phyloP scores from a whole-genome alignment of 1,140 invertebrate species.

The Stegodyphus dumicola region DNA sequence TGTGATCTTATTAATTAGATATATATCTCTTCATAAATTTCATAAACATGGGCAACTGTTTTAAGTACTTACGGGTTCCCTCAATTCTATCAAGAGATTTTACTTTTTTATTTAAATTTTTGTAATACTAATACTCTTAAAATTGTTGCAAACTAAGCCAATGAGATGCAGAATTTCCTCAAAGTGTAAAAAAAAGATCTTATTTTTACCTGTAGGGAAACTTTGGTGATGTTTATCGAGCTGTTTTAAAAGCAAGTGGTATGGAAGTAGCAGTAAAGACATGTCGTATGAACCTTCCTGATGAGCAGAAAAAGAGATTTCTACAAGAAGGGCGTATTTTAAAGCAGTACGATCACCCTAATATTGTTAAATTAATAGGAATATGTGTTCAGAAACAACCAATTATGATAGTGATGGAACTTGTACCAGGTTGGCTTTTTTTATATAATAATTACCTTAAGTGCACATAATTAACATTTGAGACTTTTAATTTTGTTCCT shows the following conservation, averaged over 20 bases:
- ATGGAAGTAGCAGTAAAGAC: slow-evolving; percentile 96
- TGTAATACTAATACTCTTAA: background rate
- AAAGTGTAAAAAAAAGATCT: background rate
- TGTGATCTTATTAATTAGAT: no score
- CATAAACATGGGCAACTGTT: no score
- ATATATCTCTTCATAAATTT: no score
- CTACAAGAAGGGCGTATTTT: slow-evolving; percentile 94
- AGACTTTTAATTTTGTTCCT: background rate
- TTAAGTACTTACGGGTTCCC: no score
- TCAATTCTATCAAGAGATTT: background rate
- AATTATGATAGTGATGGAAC: slow-evolving; percentile 99
- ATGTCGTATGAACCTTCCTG: slow-evolving; percentile 90
- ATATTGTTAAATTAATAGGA: slow-evolving; percentile 95
- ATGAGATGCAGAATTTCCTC: no score
- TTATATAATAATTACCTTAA: no score
- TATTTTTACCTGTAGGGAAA: slow-evolving; percentile 79
- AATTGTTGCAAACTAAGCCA: no score
- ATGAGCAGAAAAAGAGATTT: slow-evolving; percentile 97
- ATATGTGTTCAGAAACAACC: slow-evolving; percentile 98
- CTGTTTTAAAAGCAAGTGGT: slow-evolving; percentile 82
- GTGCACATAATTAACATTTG: background rate
- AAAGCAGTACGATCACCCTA: slow-evolving; percentile 96
- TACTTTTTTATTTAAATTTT: background rate
- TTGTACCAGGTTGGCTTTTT: slow-evolving; percentile 81
- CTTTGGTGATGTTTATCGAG: slow-evolving; percentile 97